A percentile compares a stretch with the other conserved stretches of the same genome.
Evolutionary conservation across 2,113 vertebrate genomes (phyloP).

Genomic region (Urocolius indicus): DNA sequence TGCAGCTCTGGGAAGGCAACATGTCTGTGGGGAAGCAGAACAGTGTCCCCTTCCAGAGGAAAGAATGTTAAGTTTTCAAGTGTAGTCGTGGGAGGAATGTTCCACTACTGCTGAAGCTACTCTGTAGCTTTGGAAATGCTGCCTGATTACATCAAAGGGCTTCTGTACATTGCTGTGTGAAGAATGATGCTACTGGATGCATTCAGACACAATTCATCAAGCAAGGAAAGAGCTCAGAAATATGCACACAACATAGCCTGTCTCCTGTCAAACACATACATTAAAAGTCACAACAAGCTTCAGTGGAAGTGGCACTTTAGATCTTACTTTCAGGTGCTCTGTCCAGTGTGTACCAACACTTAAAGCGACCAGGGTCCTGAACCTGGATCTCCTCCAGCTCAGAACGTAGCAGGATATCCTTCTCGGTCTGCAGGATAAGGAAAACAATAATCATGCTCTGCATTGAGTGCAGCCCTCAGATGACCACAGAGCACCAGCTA

Average conservation of each 20-base stretch:
- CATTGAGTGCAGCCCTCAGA: background rate
- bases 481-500: background rate
- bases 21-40: background rate
- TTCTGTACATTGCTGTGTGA: background rate
- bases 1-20: background rate
- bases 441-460: background rate
- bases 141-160: background rate
- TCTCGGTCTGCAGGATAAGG: constrained; percentile 82
- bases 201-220: background rate
- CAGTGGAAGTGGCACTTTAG: background rate
- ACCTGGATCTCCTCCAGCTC: constrained; percentile 92
- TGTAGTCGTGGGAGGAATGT: background rate
- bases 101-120: background rate
- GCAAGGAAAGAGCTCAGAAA: background rate
- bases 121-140: background rate
- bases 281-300: background rate
- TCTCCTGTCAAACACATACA: background rate
- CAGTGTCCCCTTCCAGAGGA: background rate
- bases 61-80: background rate
- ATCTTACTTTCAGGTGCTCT: constrained; percentile 85
- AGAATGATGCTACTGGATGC: background rate
- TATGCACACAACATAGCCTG: fast-evolving
- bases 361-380: constrained; percentile 84
- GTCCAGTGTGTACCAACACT: constrained; percentile 95
- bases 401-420: constrained; percentile 89